Evolutionary conservation across 2,888 invertebrate genomes (phyloP).

Genomic region (Lepidochitona cinerea): DNA sequence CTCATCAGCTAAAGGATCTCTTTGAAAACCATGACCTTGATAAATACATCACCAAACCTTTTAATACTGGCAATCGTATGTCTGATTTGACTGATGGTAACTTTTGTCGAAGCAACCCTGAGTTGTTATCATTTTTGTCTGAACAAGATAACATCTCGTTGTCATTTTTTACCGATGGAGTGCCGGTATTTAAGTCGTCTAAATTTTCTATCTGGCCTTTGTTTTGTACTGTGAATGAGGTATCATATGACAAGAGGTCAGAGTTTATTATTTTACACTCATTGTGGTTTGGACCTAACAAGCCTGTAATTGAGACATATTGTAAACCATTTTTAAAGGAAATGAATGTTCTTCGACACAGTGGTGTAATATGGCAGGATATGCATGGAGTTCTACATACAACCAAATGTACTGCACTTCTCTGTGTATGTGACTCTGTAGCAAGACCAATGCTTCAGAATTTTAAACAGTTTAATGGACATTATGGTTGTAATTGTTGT

Average conservation of each 20-base stretch:
- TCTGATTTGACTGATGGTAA: too few relatives aligned
- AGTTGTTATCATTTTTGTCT: too few relatives aligned
- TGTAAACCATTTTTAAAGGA: not conserved
- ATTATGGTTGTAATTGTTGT: not conserved
- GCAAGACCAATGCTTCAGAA: not conserved
- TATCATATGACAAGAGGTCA: not conserved
- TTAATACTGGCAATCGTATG: too few relatives aligned
- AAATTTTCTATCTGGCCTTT: conserved; percentile 1
- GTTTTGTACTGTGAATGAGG: not conserved
- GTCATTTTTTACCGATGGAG: conserved; percentile 1
- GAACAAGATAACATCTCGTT: too few relatives aligned
- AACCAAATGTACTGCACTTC: not conserved
- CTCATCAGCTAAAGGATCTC: too few relatives aligned
- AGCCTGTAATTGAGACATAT: not conserved
- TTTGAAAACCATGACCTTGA: too few relatives aligned
- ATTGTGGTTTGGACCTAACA: conserved; percentile 6
- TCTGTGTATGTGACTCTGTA: not conserved
- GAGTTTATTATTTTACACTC: not conserved
- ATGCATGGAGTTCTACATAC: not conserved
- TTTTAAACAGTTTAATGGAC: conserved; percentile 1
- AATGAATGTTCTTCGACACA: not conserved
- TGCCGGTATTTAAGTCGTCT: not conserved
- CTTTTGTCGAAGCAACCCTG: too few relatives aligned
- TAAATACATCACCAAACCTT: too few relatives aligned
- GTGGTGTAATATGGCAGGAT: not conserved